Percentiles rank a stretch among this genome's conserved stretches.
phyloP scores from a whole-genome alignment of 2,113 vertebrate species.

The Gallinago paraguaiae region DNA sequence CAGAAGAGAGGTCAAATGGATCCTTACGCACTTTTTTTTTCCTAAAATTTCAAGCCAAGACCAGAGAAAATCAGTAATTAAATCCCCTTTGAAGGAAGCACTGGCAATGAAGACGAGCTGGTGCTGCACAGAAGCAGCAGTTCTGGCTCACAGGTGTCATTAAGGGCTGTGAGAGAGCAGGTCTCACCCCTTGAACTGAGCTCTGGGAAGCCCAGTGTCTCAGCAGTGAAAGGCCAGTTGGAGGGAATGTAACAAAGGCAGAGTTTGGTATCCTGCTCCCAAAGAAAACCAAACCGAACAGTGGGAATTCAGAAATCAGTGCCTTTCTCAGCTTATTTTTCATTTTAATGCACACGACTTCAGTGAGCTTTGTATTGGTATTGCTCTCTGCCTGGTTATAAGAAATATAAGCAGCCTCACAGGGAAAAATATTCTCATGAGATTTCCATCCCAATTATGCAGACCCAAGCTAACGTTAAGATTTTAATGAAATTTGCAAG shows the following conservation, averaged over 20 bases:
- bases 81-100: background rate
- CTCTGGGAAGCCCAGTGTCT: background rate
- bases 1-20: slow-evolving; percentile 37
- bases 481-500: slow-evolving; percentile 30
- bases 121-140: background rate
- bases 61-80: background rate
- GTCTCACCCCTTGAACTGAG: background rate
- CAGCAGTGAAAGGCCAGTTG: background rate
- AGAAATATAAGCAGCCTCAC: background rate
- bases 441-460: background rate
- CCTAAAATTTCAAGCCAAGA: slow-evolving; percentile 21
- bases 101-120: background rate
- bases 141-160: background rate
- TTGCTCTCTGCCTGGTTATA: background rate
- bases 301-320: background rate
- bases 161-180: background rate
- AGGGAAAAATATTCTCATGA: background rate
- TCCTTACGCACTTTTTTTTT: background rate
- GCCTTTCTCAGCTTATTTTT: background rate
- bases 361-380: background rate
- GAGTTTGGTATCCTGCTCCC: background rate
- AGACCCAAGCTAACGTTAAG: background rate
- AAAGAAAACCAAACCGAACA: background rate
- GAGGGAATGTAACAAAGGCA: background rate
- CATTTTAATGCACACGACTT: background rate